phyloP scores from a whole-genome alignment of 2,113 vertebrate species.

The Coryphaenoides rupestris region DNA sequence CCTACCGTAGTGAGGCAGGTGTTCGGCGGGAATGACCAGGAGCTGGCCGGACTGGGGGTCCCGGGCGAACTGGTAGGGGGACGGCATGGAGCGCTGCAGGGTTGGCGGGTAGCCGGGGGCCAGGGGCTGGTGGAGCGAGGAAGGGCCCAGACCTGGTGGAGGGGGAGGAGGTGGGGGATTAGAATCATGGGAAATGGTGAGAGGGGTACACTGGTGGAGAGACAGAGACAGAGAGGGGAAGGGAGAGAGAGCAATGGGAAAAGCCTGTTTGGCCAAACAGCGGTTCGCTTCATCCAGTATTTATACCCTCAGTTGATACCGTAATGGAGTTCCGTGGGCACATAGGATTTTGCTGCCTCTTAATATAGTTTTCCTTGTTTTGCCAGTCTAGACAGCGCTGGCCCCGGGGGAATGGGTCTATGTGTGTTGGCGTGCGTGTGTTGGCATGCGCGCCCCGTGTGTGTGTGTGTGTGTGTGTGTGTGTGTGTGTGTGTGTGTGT shows the following conservation, averaged over 20 bases:
- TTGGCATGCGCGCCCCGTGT: constrained; percentile 6
- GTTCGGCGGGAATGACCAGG: constrained; percentile 91
- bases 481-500: constrained; percentile 12
- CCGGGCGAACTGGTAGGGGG: constrained; percentile 90
- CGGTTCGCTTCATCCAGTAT: constrained; percentile 11
- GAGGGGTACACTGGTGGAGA: not conserved
- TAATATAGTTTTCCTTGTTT: constrained; percentile 21
- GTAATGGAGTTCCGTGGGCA: constrained; percentile 13
- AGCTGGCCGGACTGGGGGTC: constrained; percentile 95
- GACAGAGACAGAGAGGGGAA: not conserved
- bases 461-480: not conserved
- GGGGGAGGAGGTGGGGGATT: not conserved
- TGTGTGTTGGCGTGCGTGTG: constrained; percentile 3
- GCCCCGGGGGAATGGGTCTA: constrained; percentile 17
- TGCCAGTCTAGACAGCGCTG: constrained; percentile 43
- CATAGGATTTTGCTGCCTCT: constrained; percentile 19
- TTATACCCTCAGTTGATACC: constrained; percentile 1
- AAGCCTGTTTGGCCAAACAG: constrained; percentile 13
- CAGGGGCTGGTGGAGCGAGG: constrained; percentile 89
- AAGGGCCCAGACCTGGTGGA: constrained; percentile 81
- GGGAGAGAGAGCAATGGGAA: not conserved
- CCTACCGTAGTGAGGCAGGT: constrained; percentile 83
- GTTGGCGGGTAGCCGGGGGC: constrained; percentile 84
- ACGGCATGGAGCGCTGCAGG: constrained; percentile 84
- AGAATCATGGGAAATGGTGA: not conserved